Evolutionary conservation across 2,888 invertebrate species (phyloP).

Genomic region (Ormyrus pomaceus): DNA sequence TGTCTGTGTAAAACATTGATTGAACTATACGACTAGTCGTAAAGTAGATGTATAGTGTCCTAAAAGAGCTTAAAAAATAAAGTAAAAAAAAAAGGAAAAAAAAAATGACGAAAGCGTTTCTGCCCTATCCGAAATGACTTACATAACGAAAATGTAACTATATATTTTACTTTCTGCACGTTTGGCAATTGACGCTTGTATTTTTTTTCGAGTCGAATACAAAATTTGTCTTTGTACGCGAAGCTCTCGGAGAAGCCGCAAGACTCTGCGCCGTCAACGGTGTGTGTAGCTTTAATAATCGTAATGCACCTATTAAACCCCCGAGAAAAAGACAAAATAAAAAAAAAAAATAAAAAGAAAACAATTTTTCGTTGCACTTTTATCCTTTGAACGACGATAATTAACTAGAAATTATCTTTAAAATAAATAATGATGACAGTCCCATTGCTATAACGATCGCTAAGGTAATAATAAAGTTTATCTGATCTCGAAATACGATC

Average conservation of each 20-base stretch:
- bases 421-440: conserved; percentile 45
- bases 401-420: conserved; percentile 25
- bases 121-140: conserved; percentile 13
- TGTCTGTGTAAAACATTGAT: conserved; percentile 18
- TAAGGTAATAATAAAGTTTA: not conserved
- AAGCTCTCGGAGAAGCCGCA: conserved; percentile 22
- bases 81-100: conserved; percentile 36
- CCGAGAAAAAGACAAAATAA: not conserved
- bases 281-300: conserved; percentile 34
- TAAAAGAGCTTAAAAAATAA: conserved; percentile 41
- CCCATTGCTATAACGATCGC: conserved; percentile 37
- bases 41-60: conserved; percentile 15
- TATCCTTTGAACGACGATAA: conserved; percentile 33
- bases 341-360: conserved; percentile 11
- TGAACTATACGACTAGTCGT: not conserved
- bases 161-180: conserved; percentile 37
- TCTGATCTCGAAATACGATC: conserved; percentile 33
- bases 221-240: conserved; percentile 14
- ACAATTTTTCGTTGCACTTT: conserved; percentile 33
- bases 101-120: conserved; percentile 11
- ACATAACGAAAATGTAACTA: conserved; percentile 23
- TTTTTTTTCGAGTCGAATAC: conserved; percentile 12
- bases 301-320: conserved; percentile 37
- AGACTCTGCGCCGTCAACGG: conserved; percentile 6
- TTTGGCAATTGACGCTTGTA: conserved; percentile 44